A percentile compares a stretch with the other conserved stretches of the same genome.
These are phyloP conservation scores for Leptopilina clavipes DNA, from an alignment of 1,140 invertebrate species.

Conservation along the genomic window DNA sequence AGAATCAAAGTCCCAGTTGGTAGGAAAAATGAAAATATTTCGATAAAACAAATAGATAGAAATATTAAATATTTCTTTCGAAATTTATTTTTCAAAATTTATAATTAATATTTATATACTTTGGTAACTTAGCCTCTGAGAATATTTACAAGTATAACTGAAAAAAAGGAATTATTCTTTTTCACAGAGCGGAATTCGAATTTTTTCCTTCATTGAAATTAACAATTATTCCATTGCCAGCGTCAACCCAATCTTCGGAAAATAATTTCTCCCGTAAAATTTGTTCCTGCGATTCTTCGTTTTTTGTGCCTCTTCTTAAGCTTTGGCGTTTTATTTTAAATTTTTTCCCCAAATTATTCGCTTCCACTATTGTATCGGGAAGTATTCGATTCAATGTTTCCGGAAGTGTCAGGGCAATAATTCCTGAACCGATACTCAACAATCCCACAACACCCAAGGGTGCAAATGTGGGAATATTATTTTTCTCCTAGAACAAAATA, in stretches of 20 bases:
- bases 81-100: not conserved
- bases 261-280: slow-evolving; percentile 65
- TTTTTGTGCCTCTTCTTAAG: slow-evolving; percentile 1
- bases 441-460: slow-evolving; percentile 34
- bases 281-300: slow-evolving; percentile 48
- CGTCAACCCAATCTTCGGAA: slow-evolving; percentile 67
- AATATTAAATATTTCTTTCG: not conserved
- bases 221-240: slow-evolving; percentile 68
- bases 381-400: slow-evolving; percentile 80
- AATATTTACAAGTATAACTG: slow-evolving; percentile 21
- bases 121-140: slow-evolving; percentile 44
- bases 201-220: slow-evolving; percentile 65
- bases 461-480: slow-evolving; percentile 31
- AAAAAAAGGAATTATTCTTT: not conserved
- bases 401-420: slow-evolving; percentile 78
- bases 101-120: slow-evolving; percentile 27
- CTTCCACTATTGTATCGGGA: slow-evolving; percentile 81
- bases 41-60: not conserved
- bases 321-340: slow-evolving; percentile 45
- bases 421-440: slow-evolving; percentile 75
- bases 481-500: slow-evolving; percentile 35
- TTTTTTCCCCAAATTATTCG: slow-evolving; percentile 67
- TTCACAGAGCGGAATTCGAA: slow-evolving; percentile 27
- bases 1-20: too few relatives aligned
- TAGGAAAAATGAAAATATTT: too few relatives aligned